Percentiles rank a stretch among this genome's conserved stretches.
Evolutionary conservation across 2,113 vertebrate genomes (phyloP).

Genomic region (Carassius gibelio): DNA sequence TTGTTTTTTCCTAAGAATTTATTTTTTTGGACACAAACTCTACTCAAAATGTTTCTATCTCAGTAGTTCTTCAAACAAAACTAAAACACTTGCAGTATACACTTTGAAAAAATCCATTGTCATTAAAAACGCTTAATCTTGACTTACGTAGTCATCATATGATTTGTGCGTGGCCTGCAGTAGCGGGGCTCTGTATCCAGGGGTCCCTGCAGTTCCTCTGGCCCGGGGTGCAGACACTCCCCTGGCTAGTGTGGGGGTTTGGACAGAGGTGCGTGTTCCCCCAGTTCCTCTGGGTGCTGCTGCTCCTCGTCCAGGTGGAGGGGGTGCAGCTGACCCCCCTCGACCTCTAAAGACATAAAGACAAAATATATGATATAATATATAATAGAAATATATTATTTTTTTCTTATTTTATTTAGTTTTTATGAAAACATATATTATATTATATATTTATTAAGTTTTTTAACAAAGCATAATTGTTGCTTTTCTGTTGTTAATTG

Average conservation of each 20-base stretch:
- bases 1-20: neutral
- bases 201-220: constrained; percentile 75
- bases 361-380: neutral
- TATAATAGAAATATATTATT: neutral
- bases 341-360: constrained; percentile 79
- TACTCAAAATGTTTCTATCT: neutral
- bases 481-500: neutral
- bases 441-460: neutral
- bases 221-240: constrained; percentile 80
- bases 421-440: neutral
- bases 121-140: constrained; percentile 27
- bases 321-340: constrained; percentile 78
- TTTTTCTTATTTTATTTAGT: neutral
- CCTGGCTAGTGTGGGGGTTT: constrained; percentile 78
- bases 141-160: constrained; percentile 97
- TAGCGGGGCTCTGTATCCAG: constrained; percentile 84
- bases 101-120: neutral
- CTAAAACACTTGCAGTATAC: neutral
- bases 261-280: constrained; percentile 80
- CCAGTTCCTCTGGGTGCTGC: constrained; percentile 82
- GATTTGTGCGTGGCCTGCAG: constrained; percentile 83
- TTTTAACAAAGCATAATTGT: neutral
- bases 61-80: neutral
- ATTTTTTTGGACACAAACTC: neutral
- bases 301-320: constrained; percentile 83